Percentiles rank a stretch among this genome's conserved stretches.
Evolutionary conservation across 2,888 invertebrate genomes (phyloP).

Genomic region (Spicauda simplicius): DNA sequence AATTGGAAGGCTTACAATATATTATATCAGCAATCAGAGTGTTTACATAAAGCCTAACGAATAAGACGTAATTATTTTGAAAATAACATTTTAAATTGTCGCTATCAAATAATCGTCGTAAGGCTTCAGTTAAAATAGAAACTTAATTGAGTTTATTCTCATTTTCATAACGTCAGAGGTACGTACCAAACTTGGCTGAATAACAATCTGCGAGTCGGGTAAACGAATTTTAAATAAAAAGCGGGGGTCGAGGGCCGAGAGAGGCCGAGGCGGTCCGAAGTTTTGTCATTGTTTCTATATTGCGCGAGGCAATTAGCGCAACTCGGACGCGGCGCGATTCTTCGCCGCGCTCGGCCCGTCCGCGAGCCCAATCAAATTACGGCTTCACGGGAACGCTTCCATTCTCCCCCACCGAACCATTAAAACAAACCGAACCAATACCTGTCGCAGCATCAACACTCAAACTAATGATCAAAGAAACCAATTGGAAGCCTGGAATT

Average conservation of each 20-base stretch:
- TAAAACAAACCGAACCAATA: conserved; percentile 65
- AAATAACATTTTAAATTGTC: conserved; percentile 21
- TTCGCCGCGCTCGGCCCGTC: conserved; percentile 56
- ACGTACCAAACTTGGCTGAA: conserved; percentile 60
- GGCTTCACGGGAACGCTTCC: conserved; percentile 53
- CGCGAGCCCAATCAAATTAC: conserved; percentile 75
- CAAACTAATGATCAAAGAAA: conserved; percentile 65
- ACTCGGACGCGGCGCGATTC: conserved; percentile 66
- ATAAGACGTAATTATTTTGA: conserved; percentile 23
- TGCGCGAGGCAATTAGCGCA: conserved; percentile 81
- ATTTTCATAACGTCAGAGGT: conserved; percentile 69
- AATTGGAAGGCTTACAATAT: too few relatives aligned
- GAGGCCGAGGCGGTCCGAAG: conserved; percentile 68
- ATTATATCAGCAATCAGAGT: neutral
- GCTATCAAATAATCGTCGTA: conserved; percentile 44
- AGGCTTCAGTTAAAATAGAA: conserved; percentile 58
- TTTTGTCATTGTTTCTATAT: conserved; percentile 84
- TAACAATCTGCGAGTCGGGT: conserved; percentile 77
- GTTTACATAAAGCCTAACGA: conserved; percentile 1
- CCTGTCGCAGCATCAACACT: conserved; percentile 69
- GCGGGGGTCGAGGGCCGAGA: conserved; percentile 65
- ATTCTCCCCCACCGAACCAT: conserved; percentile 60
- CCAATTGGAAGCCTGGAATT: conserved; percentile 39
- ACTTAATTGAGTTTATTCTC: conserved; percentile 71
- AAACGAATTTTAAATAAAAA: conserved; percentile 83